Evolutionary conservation across 2,797 vertebrate genomes (phyloP), one percentile per base, ranked within the genome.

Genomic region (Xenops minutus): DNA sequence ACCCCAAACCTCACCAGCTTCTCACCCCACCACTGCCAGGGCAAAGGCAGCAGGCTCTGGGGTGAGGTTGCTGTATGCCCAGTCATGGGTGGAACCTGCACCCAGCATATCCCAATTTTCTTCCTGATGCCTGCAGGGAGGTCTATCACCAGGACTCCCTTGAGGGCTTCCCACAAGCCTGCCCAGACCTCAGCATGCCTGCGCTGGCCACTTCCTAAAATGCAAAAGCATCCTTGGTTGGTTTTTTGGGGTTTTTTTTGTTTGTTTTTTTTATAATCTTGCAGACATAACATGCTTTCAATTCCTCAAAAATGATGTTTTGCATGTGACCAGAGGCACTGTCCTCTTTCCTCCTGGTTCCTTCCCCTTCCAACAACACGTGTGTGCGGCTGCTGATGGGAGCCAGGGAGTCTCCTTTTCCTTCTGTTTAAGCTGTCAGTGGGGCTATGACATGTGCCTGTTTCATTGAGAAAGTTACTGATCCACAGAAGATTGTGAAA

Each of bases 261-360:
- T 20, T 22, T 24, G 9, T 5, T 56, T 39, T 5, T 49, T 36
- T 79, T 85, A 76, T 63, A 95, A 88, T 68, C 89, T 95, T 96
- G 91, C 95, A 89, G 85, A 94, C 85, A 85, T 36, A 75, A 66
- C 61, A 49, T 34, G 85, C 34, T 97, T 97, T 97, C 96, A 93
- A 67, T 97, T 97, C 97, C 95, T 94, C 96, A 95, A 95, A 96
- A 89, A 44, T 3, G 5, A 48, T 48, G 58, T 30, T 89, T 55
- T 85, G 56, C 92, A 69, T 56, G 90, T 96, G 94, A 95, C 78
- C 64, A 92, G 74, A 72, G 63, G 55, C 88, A 72, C 48, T 51
- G 44, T 85, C 67, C 61, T 92, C 81, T 90, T 73, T 87, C 78
- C 49, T 71, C 48, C 73, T 20, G 1, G 4, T 90, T 83, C 81